phyloP scores from a whole-genome alignment of 2,888 invertebrate genomes.

The Griposia aprilina region DNA sequence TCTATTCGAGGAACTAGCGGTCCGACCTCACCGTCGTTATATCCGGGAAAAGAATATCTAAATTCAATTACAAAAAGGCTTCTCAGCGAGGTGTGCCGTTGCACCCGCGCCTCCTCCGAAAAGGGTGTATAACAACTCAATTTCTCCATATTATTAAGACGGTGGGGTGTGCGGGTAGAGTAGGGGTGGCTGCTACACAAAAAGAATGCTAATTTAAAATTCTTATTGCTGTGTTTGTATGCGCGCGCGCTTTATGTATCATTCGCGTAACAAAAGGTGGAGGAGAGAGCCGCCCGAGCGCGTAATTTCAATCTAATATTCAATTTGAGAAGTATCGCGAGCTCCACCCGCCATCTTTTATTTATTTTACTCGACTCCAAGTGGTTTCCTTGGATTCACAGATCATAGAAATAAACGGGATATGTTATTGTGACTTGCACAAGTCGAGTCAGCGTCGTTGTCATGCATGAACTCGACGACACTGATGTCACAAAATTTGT shows the following conservation, averaged over 20 bases:
- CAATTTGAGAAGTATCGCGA: conserved; percentile 88
- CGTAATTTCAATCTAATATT: conserved; percentile 90
- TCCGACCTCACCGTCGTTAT: conserved; percentile 83
- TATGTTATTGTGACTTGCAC: conserved; percentile 66
- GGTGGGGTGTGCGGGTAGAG: conserved; percentile 83
- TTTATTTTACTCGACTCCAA: conserved; percentile 83
- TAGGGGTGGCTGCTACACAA: conserved; percentile 87
- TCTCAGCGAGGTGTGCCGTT: conserved; percentile 86
- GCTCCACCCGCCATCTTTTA: conserved; percentile 85
- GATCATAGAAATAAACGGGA: conserved; percentile 73
- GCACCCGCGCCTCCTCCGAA: conserved; percentile 88
- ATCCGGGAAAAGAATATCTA: conserved; percentile 89
- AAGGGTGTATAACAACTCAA: conserved; percentile 90
- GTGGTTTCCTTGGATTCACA: conserved; percentile 80
- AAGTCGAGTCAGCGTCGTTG: conserved; percentile 50
- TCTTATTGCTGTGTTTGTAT: conserved; percentile 89
- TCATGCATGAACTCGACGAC: conserved; percentile 8
- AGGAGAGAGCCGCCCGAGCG: conserved; percentile 87
- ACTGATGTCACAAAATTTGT: conserved; percentile 12
- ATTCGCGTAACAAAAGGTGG: conserved; percentile 87
- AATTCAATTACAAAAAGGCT: conserved; percentile 91
- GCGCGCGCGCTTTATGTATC: conserved; percentile 90
- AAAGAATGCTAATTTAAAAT: conserved; percentile 91
- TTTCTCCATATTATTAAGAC: conserved; percentile 90
- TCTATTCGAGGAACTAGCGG: conserved; percentile 83